A percentile compares a stretch with the other conserved stretches of the same genome.
Evolutionary conservation across 1,140 invertebrate genomes (phyloP).

Genomic region (Apolygus lucorum): DNA sequence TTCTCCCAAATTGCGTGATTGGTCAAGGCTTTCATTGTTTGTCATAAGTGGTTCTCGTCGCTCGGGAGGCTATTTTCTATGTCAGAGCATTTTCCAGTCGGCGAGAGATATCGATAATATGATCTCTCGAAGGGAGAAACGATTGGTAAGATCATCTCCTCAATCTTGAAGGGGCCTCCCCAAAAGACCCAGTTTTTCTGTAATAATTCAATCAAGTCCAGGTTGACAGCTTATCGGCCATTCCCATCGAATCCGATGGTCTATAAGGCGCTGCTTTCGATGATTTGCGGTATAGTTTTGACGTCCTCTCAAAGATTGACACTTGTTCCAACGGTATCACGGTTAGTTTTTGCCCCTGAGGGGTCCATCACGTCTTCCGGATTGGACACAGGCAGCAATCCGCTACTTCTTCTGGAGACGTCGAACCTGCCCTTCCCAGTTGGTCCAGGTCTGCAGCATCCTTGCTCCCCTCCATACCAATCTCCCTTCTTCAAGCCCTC

Average conservation of each 20-base stretch:
- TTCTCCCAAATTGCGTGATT: not conserved
- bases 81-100: not conserved
- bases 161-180: too few relatives aligned
- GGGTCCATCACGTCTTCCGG: conserved; percentile 9
- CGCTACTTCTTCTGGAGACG: not conserved
- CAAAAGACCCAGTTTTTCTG: not conserved
- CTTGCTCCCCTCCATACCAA: not conserved
- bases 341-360: conserved; percentile 8
- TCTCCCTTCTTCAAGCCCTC: not conserved
- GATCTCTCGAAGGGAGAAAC: too few relatives aligned
- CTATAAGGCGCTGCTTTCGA: not conserved
- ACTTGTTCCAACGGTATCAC: conserved; percentile 10
- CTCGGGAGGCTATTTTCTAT: not conserved
- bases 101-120: too few relatives aligned
- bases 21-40: not conserved
- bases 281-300: conserved; percentile 11
- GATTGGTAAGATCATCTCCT: too few relatives aligned
- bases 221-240: not conserved
- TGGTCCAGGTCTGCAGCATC: not conserved
- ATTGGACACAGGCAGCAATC: conserved; percentile 9
- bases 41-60: not conserved
- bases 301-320: conserved; percentile 15
- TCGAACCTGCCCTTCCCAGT: not conserved
- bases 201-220: not conserved
- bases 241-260: not conserved